These are phyloP conservation scores for Hemibates koningsi DNA, from an alignment of 2,113 vertebrate species.

Conservation along the genomic window DNA sequence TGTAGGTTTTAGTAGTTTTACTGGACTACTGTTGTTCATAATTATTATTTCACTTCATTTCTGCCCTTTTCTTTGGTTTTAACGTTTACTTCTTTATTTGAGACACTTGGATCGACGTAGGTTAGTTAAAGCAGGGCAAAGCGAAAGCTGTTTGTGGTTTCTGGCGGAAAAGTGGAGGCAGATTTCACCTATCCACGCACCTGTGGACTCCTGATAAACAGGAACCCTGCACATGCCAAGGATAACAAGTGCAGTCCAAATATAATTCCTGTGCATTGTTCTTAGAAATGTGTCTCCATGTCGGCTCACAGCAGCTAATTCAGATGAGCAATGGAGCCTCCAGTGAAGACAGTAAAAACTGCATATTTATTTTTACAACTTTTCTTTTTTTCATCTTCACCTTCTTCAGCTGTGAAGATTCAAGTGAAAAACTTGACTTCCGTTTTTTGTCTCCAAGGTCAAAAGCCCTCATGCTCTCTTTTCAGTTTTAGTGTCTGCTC, in stretches of 20 bases:
- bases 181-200: neutral
- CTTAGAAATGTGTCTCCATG: neutral
- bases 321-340: neutral
- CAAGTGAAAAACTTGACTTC: neutral
- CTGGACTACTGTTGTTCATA: neutral
- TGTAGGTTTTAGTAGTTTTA: neutral
- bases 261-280: neutral
- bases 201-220: neutral
- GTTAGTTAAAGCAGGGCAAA: neutral
- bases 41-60: neutral
- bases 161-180: neutral
- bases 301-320: neutral
- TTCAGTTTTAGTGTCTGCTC: neutral
- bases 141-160: neutral
- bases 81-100: neutral
- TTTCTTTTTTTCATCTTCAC: neutral
- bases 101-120: neutral
- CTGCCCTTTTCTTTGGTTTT: neutral
- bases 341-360: neutral
- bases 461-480: neutral
- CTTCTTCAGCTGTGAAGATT: neutral
- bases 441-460: neutral
- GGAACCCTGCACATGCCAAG: neutral
- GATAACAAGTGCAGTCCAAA: neutral
- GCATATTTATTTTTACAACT: neutral